phyloP scores from a whole-genome alignment of 2,888 invertebrate species.

The Aporophyla lueneburgensis region DNA sequence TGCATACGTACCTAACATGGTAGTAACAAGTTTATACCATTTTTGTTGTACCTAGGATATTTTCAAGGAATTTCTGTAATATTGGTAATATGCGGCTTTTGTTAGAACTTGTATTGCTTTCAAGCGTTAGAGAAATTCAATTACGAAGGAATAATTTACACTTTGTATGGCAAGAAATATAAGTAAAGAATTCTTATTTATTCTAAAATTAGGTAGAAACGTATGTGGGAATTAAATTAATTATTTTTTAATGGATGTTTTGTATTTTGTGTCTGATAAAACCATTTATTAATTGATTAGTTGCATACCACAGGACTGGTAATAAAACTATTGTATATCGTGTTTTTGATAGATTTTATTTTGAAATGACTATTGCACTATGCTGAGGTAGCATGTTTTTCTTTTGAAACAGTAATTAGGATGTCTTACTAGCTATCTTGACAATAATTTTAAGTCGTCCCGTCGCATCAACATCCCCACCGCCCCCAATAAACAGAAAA shows the following conservation, averaged over 20 bases:
- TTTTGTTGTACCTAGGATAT: slow-evolving; percentile 25
- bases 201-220: not conserved
- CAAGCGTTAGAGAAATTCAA: slow-evolving; percentile 27
- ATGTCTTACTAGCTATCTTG: not conserved
- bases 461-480: not conserved
- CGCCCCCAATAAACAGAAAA: slow-evolving; percentile 9
- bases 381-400: not conserved
- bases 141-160: slow-evolving; percentile 21
- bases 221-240: not conserved
- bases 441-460: not conserved
- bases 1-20: not conserved
- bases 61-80: slow-evolving; percentile 34
- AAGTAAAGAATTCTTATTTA: not conserved
- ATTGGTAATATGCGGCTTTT: not conserved
- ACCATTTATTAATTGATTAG: not conserved
- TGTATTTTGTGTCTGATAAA: not conserved
- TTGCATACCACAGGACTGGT: not conserved
- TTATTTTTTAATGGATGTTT: not conserved
- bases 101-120: slow-evolving; percentile 28
- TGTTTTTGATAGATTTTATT: not conserved
- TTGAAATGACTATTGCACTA: not conserved
- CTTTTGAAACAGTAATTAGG: not conserved
- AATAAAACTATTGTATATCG: not conserved
- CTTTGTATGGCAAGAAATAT: not conserved
- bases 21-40: slow-evolving; percentile 7